Evolutionary conservation across 2,888 invertebrate species (phyloP).

Genomic region (Tillus elongatus): DNA sequence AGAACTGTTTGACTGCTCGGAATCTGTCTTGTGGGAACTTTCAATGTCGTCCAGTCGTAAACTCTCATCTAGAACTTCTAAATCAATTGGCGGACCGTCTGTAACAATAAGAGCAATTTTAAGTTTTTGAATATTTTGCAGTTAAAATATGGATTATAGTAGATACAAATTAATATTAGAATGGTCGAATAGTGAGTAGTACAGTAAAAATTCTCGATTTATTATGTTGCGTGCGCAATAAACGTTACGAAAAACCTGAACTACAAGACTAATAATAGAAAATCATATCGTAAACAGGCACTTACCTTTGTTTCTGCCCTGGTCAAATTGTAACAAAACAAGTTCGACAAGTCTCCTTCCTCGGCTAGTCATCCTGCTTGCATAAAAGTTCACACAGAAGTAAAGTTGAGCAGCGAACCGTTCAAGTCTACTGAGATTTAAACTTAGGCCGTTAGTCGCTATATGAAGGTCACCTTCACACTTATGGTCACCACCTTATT

Average conservation of each 20-base stretch:
- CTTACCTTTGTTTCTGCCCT: conserved; percentile 3
- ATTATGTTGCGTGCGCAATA: too few species aligned
- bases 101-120: too few species aligned
- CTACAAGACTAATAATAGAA: too few species aligned
- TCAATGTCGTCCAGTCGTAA: background rate
- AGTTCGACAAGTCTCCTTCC: conserved; percentile 4
- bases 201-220: too few species aligned
- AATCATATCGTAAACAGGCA: too few species aligned
- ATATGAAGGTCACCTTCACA: conserved; percentile 3
- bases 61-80: conserved; percentile 3
- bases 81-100: background rate
- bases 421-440: background rate
- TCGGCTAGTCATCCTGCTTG: conserved; percentile 3
- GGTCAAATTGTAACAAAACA: background rate
- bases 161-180: too few species aligned
- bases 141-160: too few species aligned
- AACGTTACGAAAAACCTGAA: too few species aligned
- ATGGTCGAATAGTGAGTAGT: too few species aligned
- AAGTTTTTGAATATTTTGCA: too few species aligned
- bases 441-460: conserved; percentile 1
- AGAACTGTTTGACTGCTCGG: conserved; percentile 2
- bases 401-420: background rate
- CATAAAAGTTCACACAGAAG: conserved; percentile 1
- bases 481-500: background rate
- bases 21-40: conserved; percentile 2